Conservation (phyloP, 2,113 vertebrate genomes). For the Corythoichthys haematopterus region DNA sequence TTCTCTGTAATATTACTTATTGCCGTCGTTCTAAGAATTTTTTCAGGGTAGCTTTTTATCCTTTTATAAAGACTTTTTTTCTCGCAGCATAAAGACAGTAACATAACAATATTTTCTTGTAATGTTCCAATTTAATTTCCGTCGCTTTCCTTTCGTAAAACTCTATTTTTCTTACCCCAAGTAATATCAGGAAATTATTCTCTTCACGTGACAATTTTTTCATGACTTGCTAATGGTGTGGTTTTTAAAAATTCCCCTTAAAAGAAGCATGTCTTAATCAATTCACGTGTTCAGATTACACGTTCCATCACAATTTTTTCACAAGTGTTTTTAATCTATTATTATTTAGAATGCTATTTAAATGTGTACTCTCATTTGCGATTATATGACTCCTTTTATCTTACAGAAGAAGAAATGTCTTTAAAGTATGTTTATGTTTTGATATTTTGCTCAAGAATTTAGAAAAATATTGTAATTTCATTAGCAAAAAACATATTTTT, state of each 20-base stretch:
- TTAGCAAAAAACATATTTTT: background rate
- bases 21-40: too few species aligned
- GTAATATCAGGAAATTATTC: too few species aligned
- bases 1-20: too few species aligned
- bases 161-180: too few species aligned
- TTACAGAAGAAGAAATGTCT: background rate
- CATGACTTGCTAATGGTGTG: too few species aligned
- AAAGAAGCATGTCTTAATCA: background rate
- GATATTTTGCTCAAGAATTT: background rate
- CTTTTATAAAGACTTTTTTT: background rate
- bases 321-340: too few species aligned
- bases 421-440: background rate
- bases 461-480: background rate
- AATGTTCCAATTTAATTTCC: background rate
- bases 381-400: background rate
- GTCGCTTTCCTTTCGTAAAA: background rate
- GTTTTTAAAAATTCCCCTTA: background rate
- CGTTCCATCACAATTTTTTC: too few species aligned
- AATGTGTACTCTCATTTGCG: background rate
- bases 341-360: background rate
- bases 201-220: too few species aligned
- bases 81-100: too few species aligned
- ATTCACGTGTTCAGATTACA: too few species aligned
- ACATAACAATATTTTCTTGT: background rate
- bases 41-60: too few species aligned